Conservation (phyloP, 2,888 invertebrate species). For the Oithona nana region DNA sequence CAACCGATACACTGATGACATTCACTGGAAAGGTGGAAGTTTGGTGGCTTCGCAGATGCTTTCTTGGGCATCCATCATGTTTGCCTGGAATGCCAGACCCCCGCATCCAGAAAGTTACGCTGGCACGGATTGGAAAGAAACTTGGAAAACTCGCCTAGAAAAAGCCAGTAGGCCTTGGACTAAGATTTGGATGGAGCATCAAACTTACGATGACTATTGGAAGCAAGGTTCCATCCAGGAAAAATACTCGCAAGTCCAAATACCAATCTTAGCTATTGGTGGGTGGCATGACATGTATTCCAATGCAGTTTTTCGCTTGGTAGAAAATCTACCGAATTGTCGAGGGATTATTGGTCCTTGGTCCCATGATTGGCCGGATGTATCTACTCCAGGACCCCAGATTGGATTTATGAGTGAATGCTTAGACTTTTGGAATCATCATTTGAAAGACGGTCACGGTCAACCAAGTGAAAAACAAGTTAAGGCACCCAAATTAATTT, state of each 20-base stretch:
- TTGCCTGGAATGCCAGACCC: background rate
- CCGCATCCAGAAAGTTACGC: background rate
- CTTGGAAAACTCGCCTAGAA: background rate
- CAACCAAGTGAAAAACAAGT: background rate
- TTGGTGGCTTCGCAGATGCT: constrained; percentile 1
- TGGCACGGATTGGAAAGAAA: background rate
- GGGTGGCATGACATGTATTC: constrained; percentile 5
- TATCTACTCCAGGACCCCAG: constrained; percentile 1
- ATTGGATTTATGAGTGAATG: constrained; percentile 7
- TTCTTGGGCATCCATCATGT: constrained; percentile 5
- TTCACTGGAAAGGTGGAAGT: constrained; percentile 9
- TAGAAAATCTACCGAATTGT: background rate
- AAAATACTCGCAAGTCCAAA: background rate
- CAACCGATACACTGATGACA: constrained; percentile 9
- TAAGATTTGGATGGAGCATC: background rate
- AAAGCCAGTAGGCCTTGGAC: background rate
- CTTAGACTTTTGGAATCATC: constrained; percentile 6
- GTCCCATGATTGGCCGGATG: constrained; percentile 12
- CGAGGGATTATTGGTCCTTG: constrained; percentile 1
- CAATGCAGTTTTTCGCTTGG: constrained; percentile 7
- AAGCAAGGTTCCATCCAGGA: constrained; percentile 2
- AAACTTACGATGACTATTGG: background rate
- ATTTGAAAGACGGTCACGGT: background rate
- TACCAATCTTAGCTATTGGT: constrained; percentile 4
- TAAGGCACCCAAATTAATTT: background rate